Evolutionary conservation across 2,888 invertebrate species (phyloP).

Genomic region (Aproaerema taeniolella): DNA sequence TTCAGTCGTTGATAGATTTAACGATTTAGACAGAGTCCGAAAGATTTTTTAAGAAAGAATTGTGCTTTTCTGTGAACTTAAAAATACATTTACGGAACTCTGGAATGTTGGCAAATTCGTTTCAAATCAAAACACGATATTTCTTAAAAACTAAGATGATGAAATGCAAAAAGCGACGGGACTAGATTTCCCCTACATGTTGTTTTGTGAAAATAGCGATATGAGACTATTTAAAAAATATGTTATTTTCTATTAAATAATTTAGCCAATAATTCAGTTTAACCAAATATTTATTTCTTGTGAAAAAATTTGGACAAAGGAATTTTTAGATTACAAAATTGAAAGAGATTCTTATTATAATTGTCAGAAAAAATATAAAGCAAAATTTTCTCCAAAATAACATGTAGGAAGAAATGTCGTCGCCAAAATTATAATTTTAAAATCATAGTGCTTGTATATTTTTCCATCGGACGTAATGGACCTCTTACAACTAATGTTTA

Average conservation of each 20-base stretch:
- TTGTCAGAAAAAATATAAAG: no score
- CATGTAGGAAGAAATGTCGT: constrained; percentile 61
- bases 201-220: constrained; percentile 40
- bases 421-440: constrained; percentile 47
- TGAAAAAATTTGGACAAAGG: no score
- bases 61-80: constrained; percentile 53
- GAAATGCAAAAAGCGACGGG: constrained; percentile 70
- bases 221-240: no score
- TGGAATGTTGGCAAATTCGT: constrained; percentile 71
- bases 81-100: constrained; percentile 44
- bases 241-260: no score
- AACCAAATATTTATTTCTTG: no score
- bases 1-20: constrained; percentile 52
- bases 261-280: no score
- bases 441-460: no score
- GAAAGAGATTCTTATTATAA: not conserved
- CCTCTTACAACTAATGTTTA: constrained; percentile 25
- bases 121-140: constrained; percentile 46
- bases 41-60: constrained; percentile 24
- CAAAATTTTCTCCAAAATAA: constrained; percentile 53
- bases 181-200: constrained; percentile 61
- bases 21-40: constrained; percentile 40
- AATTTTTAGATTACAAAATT: not conserved
- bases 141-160: constrained; percentile 60
- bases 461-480: constrained; percentile 26